A percentile compares a stretch with the other conserved stretches of the same genome.
Evolutionary conservation across 1,140 invertebrate genomes (phyloP).

Genomic region (Limonius californicus): DNA sequence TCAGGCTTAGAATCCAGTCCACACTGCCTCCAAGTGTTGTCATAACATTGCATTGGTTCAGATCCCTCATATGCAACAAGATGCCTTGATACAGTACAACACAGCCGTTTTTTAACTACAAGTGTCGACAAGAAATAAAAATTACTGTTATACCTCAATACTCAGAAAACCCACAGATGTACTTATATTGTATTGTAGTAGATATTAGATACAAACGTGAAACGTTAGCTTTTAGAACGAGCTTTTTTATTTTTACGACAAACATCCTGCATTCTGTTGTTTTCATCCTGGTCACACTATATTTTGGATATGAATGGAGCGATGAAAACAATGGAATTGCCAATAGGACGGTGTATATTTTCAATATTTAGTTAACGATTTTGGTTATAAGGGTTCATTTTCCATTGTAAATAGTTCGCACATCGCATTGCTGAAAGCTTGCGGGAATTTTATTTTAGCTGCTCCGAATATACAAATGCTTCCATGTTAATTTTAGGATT

Average conservation of each 20-base stretch:
- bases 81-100: conserved; percentile 50
- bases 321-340: conserved; percentile 7
- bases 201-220: conserved; percentile 34
- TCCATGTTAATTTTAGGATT: conserved; percentile 41
- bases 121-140: conserved; percentile 40
- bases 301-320: not conserved
- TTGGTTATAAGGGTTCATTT: conserved; percentile 15
- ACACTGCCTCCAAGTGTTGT: conserved; percentile 4
- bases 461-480: conserved; percentile 40
- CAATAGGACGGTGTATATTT: conserved; percentile 12
- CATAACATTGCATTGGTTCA: conserved; percentile 9
- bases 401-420: conserved; percentile 8
- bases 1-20: conserved; percentile 6
- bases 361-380: conserved; percentile 4
- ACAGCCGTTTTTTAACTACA: conserved; percentile 43
- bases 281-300: not conserved
- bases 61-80: conserved; percentile 40
- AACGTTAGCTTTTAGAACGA: conserved; percentile 34
- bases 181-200: conserved; percentile 48
- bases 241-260: conserved; percentile 21
- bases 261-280: not conserved
- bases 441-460: conserved; percentile 37
- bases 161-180: conserved; percentile 48
- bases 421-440: conserved; percentile 30
- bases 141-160: conserved; percentile 49